phyloP scores from a whole-genome alignment of 2,113 vertebrate genomes.

The Ceratotherium simum region DNA sequence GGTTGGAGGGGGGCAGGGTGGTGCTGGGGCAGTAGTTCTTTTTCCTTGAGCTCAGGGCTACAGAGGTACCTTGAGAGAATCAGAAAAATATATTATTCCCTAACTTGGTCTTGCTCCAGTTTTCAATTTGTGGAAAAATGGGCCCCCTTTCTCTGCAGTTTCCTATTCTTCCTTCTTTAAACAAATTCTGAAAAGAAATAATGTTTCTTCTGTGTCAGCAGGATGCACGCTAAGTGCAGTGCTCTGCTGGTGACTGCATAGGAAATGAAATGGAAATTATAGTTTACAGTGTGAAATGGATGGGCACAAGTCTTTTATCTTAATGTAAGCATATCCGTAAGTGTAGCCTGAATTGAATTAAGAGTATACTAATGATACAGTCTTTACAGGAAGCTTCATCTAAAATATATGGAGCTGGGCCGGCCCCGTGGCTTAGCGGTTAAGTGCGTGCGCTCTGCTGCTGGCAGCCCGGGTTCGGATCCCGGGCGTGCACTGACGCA shows the following conservation, averaged over 20 bases:
- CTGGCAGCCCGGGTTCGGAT: too few relatives aligned
- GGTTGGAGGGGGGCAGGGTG: not conserved
- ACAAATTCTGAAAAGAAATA: conserved; percentile 55
- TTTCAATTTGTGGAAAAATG: conserved; percentile 41
- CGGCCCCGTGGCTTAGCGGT: too few relatives aligned
- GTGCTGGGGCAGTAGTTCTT: not conserved
- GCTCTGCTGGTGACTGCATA: not conserved
- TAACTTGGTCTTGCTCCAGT: conserved; percentile 43
- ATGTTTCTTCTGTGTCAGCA: conserved; percentile 62
- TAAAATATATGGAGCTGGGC: conserved; percentile 65
- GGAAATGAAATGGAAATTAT: conserved; percentile 67
- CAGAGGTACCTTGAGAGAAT: not conserved
- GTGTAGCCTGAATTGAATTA: conserved; percentile 59
- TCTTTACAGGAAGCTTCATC: conserved; percentile 68
- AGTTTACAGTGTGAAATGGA: conserved; percentile 72
- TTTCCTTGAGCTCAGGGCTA: not conserved
- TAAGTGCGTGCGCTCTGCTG: too few relatives aligned
- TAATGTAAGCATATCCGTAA: conserved; percentile 67
- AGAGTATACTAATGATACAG: conserved; percentile 19
- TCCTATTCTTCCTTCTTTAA: conserved; percentile 62
- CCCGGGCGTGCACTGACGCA: too few relatives aligned
- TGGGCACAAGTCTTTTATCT: conserved; percentile 68
- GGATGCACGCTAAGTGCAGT: conserved; percentile 43
- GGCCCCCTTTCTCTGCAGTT: not conserved
- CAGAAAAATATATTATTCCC: conserved; percentile 23